Base-by-base conservation (phyloP, 2,113 vertebrate genomes). In the Nothobranchius furzeri region DNA sequence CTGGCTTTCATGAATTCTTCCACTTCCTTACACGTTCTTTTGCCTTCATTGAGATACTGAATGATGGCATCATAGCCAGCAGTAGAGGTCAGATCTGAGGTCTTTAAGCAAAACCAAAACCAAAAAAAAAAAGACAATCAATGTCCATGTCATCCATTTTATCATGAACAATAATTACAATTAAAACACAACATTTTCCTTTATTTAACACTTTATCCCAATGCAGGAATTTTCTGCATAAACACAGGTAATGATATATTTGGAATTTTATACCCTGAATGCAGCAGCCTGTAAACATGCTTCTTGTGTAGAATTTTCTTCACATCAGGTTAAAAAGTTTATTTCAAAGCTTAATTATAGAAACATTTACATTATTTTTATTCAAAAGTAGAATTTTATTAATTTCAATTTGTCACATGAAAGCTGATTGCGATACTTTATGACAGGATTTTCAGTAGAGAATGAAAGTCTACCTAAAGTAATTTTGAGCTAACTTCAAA, bases 1-100 rank as follows among this genome's bases (percentile, higher is more conserved):
- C 97, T 97, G 79, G 98, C 96, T 85, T 97, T 98, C 81, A 99
- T 70, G 79, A 98, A 98, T 9, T 99, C 97, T 81, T 99, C 97
- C 59, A 96, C 94, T 78, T 99, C 97, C 24, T 98, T 99, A 89
- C 96, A 99, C 45, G 95, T 98, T 88, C 95, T 96, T 79, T 92
- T 95, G 15, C 96, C 96, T 0, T 97, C 95, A 13, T 95, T 97
- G 60, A 98, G 86, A 49, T 96, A 96, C 12, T 95, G 96, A 73
- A 97, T 87, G 76, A 99, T 94, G 71, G 52, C 89, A 62, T 98
- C 96, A 0, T 98, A 99, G 47, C 97, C 97, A 0, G 53, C 54
- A 0, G 94, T 97, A 89, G 92, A 93, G 1, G 92, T 95, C 77
- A 98, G 88, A 47, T 98, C 96, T 0, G 85, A 42, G 63, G 88